Percentiles rank a stretch among this genome's conserved stretches.
Evolutionary conservation across 1,140 invertebrate genomes (phyloP).

Genomic region (Ceratosolen solmsi): DNA sequence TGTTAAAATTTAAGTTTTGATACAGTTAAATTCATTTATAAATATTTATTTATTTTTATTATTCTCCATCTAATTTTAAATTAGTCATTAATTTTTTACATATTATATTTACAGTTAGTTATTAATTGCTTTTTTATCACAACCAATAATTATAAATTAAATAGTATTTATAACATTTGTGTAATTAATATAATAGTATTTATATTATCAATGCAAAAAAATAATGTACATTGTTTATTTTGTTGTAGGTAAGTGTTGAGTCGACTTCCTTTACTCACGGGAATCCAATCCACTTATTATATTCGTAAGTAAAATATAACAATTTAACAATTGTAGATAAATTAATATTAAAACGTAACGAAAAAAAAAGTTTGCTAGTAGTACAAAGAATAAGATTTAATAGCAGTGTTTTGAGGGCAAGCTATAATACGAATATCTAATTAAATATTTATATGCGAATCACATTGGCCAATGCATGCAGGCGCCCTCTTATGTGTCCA

Average conservation of each 20-base stretch:
- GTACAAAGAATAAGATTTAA: background rate
- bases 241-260: conserved; percentile 39
- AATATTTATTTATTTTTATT: no score
- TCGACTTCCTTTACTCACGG: background rate
- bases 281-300: background rate
- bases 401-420: background rate
- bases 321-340: background rate
- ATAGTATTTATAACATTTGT: no score
- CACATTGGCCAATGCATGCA: background rate
- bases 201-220: no score
- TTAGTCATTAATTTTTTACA: no score
- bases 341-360: background rate
- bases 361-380: background rate
- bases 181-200: no score
- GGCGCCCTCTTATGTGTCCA: background rate
- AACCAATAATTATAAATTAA: no score
- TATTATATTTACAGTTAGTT: no score
- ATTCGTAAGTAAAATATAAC: conserved; percentile 27
- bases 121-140: no score
- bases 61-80: no score
- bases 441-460: conserved; percentile 29
- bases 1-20: no score
- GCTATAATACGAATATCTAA: background rate
- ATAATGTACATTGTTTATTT: conserved; percentile 23
- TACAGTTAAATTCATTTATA: no score